Evolutionary conservation across 1,140 invertebrate genomes (phyloP), one percentile per base, ranked within the genome.

Genomic region (Gryllus bimaculatus): DNA sequence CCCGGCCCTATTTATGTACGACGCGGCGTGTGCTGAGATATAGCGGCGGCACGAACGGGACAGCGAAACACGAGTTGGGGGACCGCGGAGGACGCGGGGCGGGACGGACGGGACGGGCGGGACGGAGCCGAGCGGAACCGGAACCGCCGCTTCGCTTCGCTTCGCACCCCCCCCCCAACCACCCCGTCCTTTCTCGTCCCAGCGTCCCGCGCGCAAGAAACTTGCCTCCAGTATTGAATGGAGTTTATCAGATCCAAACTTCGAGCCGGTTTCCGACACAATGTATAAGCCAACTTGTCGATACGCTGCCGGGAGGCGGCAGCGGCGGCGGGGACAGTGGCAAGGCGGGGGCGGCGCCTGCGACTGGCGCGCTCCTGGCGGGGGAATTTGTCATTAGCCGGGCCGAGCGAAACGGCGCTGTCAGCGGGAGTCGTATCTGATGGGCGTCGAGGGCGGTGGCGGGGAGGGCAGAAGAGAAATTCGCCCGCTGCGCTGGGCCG

Each of bases 221-320:
- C 54, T 66, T 66, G 54, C 54, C 18, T 66, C 54, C 54, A 66
- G 54, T 66, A 66, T 66, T 66, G 54, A 66, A 66, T 66, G 54
- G 54, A 66, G 54, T 66, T 66, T 66, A 66, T 66, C 54, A 13
- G 54, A 66, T 66, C 54, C 54, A 66, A 66, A 66, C 54, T 66
- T 66, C 54, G 54, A 7, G 54, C 54, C 54, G 54, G 10, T 66
- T 66, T 66, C 54, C 54, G 54, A 66, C 54, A 66, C 54, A 66
- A 66, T 66, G 54, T 66, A 66, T 66, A 66, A 66, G 54, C 54
- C 54, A 66, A 66, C 54, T 66, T 66, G 54, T 66, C 54, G 54
- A 66, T 66, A 66, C 54, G 54, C 54, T 66, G 54, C 54, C 54
- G 54, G 54, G 18, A 18, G 54, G 26, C 26, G 26, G 26, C 26